Conservation (phyloP, 2,888 invertebrate genomes). For the Pristionchus mayeri region DNA sequence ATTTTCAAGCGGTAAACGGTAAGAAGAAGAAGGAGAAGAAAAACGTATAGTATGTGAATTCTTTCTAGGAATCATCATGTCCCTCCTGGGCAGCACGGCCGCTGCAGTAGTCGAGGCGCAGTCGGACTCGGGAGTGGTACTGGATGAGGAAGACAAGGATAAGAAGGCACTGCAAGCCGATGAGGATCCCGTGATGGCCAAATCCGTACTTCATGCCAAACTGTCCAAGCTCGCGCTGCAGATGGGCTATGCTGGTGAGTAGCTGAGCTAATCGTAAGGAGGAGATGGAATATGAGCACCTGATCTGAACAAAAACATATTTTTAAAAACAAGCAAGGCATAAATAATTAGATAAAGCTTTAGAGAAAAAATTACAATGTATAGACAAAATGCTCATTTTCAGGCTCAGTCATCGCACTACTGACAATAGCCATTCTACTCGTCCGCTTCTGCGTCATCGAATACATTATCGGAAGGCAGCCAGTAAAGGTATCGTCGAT, state of each 20-base stretch:
- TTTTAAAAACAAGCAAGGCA: too few relatives aligned
- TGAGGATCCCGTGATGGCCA: conserved; percentile 41
- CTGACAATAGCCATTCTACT: conserved; percentile 67
- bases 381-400: neutral
- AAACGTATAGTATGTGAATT: too few relatives aligned
- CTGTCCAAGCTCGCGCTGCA: conserved; percentile 61
- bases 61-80: conserved; percentile 88
- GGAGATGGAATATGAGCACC: neutral
- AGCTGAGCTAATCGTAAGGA: conserved; percentile 48
- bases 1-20: too few relatives aligned
- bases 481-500: conserved; percentile 52
- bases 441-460: conserved; percentile 63
- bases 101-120: conserved; percentile 54
- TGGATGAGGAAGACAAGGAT: conserved; percentile 56
- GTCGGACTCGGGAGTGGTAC: conserved; percentile 54
- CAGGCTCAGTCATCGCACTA: conserved; percentile 58
- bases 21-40: too few relatives aligned
- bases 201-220: conserved; percentile 66
- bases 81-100: conserved; percentile 90
- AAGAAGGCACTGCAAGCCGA: conserved; percentile 77
- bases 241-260: conserved; percentile 62
- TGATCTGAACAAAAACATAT: too few relatives aligned
- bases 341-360: too few relatives aligned
- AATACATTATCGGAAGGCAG: conserved; percentile 55
- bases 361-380: neutral